These are phyloP conservation scores for Synergus japonicus DNA, from an alignment of 2,888 invertebrate genomes.

Conservation along the genomic window DNA sequence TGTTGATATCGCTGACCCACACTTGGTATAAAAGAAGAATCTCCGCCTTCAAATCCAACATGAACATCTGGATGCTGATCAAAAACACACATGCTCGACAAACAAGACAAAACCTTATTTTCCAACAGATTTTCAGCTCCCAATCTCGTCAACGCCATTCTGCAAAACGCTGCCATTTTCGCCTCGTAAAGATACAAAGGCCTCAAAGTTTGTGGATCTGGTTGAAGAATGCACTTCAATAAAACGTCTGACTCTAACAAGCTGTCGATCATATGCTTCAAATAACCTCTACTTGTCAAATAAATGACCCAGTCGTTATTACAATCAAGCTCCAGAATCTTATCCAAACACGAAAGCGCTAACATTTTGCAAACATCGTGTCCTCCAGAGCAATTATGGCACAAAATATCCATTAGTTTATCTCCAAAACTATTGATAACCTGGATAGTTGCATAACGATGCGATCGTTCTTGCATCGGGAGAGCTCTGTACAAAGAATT, in stretches of 20 bases:
- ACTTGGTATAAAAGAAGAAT: constrained; percentile 80
- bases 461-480: constrained; percentile 71
- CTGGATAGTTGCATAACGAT: constrained; percentile 79
- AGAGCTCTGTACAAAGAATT: constrained; percentile 77
- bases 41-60: constrained; percentile 66
- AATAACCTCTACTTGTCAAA: constrained; percentile 83
- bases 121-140: constrained; percentile 84
- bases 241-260: constrained; percentile 87
- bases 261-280: constrained; percentile 90
- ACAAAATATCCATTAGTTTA: constrained; percentile 88
- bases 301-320: constrained; percentile 83
- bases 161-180: constrained; percentile 88
- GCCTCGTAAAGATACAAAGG: constrained; percentile 92
- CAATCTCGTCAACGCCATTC: constrained; percentile 83
- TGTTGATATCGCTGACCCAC: constrained; percentile 87
- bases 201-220: constrained; percentile 84
- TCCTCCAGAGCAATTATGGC: constrained; percentile 92
- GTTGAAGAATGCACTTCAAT: constrained; percentile 83
- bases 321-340: constrained; percentile 87
- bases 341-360: constrained; percentile 89
- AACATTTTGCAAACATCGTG: constrained; percentile 95
- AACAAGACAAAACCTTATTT: constrained; percentile 80
- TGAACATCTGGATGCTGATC: constrained; percentile 86
- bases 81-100: constrained; percentile 85
- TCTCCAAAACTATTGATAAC: constrained; percentile 88